A percentile compares a stretch with the other conserved stretches of the same genome.
These are phyloP conservation scores for Erebia ligea DNA, from an alignment of 2,888 invertebrate genomes.

Conservation along the genomic window DNA sequence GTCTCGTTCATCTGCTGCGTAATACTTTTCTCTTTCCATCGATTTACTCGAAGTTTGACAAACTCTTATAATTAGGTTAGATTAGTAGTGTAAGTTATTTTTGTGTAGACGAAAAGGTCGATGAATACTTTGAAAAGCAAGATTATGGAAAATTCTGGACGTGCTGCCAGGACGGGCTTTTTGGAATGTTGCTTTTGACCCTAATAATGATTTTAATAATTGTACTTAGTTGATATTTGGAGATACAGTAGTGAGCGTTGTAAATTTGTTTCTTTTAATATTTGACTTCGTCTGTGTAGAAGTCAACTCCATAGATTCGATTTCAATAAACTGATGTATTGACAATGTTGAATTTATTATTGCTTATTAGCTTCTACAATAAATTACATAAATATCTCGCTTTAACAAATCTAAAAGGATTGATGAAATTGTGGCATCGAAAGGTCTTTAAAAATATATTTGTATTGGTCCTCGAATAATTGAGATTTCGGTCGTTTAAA, in stretches of 20 bases:
- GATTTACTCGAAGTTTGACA: slow-evolving; percentile 57
- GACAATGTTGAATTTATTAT: slow-evolving; percentile 19
- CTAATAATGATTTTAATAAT: neutral
- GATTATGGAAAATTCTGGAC: neutral
- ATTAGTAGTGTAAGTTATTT: slow-evolving; percentile 64
- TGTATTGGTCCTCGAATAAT: neutral
- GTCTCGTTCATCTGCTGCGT: slow-evolving; percentile 55
- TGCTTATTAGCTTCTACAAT: neutral
- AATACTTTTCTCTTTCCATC: slow-evolving; percentile 45
- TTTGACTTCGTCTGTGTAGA: slow-evolving; percentile 15
- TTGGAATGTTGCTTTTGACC: slow-evolving; percentile 14
- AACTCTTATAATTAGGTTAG: slow-evolving; percentile 65
- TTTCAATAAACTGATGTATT: slow-evolving; percentile 21
- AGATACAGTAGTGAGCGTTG: neutral
- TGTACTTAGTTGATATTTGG: slow-evolving; percentile 5
- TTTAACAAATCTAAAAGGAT: neutral
- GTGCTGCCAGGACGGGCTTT: neutral
- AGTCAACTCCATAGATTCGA: slow-evolving; percentile 11
- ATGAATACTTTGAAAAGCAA: slow-evolving; percentile 23
- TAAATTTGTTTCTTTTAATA: slow-evolving; percentile 3
- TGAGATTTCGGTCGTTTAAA: neutral
- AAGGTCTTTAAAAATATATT: slow-evolving; percentile 1
- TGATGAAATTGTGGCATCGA: neutral
- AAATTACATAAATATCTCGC: neutral
- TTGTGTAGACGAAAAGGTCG: slow-evolving; percentile 24